Conservation (phyloP, 2,888 invertebrate species). For the Hoplodrina blanda region DNA sequence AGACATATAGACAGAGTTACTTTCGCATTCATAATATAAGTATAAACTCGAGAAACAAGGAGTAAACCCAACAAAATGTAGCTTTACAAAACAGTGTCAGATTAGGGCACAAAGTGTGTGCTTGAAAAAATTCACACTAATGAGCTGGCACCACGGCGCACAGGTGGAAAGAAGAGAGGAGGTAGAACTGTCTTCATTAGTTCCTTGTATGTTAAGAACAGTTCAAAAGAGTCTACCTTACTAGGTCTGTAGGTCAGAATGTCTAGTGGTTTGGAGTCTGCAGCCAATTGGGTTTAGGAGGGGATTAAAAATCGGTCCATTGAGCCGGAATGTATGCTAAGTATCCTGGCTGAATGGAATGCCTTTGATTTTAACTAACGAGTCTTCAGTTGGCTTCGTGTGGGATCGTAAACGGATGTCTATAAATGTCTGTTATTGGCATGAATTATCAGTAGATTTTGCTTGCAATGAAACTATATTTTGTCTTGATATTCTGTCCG, state of each 20-base stretch:
- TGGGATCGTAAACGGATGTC: background rate
- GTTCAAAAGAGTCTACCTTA: slow-evolving; percentile 23
- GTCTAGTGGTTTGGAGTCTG: background rate
- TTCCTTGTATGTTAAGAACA: slow-evolving; percentile 29
- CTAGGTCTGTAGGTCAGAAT: slow-evolving; percentile 28
- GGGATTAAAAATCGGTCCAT: slow-evolving; percentile 34
- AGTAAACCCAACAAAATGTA: too few relatives aligned
- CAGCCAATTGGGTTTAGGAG: slow-evolving; percentile 11
- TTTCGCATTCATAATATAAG: too few relatives aligned
- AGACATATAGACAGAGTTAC: too few relatives aligned
- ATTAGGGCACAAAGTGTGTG: slow-evolving; percentile 24
- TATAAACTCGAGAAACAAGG: too few relatives aligned
- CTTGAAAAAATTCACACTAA: slow-evolving; percentile 50
- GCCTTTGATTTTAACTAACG: slow-evolving; percentile 29
- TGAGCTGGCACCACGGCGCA: slow-evolving; percentile 42
- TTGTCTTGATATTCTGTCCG: too few relatives aligned
- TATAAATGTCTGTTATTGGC: background rate
- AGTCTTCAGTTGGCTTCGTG: background rate
- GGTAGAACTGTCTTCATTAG: slow-evolving; percentile 47
- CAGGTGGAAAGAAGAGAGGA: slow-evolving; percentile 16
- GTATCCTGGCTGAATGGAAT: slow-evolving; percentile 29
- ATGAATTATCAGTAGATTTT: background rate
- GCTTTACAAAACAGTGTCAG: slow-evolving; percentile 38
- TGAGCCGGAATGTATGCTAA: slow-evolving; percentile 33
- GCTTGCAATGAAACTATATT: too few relatives aligned